phyloP scores from a whole-genome alignment of 2,113 vertebrate species.

The Lepisosteus oculatus region DNA sequence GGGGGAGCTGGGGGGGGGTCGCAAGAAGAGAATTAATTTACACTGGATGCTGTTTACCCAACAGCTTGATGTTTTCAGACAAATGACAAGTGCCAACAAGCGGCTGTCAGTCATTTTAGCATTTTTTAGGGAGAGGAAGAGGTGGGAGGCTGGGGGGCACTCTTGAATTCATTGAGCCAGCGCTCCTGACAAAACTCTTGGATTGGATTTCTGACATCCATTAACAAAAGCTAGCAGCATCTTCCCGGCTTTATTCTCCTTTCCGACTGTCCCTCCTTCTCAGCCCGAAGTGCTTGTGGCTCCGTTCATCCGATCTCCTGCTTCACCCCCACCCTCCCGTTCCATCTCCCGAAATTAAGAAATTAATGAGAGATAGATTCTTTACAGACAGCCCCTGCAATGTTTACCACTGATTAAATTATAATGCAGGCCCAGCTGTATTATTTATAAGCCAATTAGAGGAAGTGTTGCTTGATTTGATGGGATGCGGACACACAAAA shows the following conservation, averaged over 20 bases:
- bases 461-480: conserved; percentile 99
- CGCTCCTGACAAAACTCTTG: conserved; percentile 79
- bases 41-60: conserved; percentile 76
- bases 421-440: conserved; percentile 93
- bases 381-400: conserved; percentile 90
- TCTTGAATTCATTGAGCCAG: conserved; percentile 36
- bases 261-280: conserved; percentile 35
- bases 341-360: conserved; percentile 83
- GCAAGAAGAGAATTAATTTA: conserved; percentile 81
- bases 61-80: conserved; percentile 78
- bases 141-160: conserved; percentile 31
- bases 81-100: conserved; percentile 69
- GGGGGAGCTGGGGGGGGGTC: conserved; percentile 46
- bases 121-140: conserved; percentile 28
- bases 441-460: conserved; percentile 99
- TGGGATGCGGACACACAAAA: conserved; percentile 98
- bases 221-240: conserved; percentile 69
- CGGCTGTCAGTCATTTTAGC: conserved; percentile 73
- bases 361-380: conserved; percentile 97
- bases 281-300: conserved; percentile 78
- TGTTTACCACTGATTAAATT: conserved; percentile 99
- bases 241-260: conserved; percentile 69
- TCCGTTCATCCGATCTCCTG: conserved; percentile 73
- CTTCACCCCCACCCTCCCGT: conserved; percentile 68
- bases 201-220: conserved; percentile 90